Evolutionary conservation across 30 jellyfish, hydroid and myxozoan genomes (phyloP).

Genomic region (Hydractinia echinata): DNA sequence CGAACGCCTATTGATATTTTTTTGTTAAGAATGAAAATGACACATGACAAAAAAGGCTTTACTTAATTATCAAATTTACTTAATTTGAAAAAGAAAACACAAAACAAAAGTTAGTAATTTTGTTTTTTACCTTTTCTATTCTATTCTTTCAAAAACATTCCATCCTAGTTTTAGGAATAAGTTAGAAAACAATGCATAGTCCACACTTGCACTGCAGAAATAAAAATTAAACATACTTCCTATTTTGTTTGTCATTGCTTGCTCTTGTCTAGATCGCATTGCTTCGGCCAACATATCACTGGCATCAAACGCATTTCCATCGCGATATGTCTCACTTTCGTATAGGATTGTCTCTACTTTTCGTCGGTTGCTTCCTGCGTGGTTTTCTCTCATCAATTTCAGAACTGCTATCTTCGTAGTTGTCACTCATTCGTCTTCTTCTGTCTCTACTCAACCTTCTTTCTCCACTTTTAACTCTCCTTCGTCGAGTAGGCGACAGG

Average conservation of each 20-base stretch:
- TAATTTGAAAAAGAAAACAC: too few relatives aligned
- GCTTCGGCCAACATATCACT: conserved; percentile 30
- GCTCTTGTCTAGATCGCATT: conserved; percentile 35
- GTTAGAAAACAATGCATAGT: too few relatives aligned
- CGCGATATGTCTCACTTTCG: neutral
- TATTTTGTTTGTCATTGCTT: conserved; percentile 19
- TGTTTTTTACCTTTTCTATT: too few relatives aligned
- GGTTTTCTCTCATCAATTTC: neutral
- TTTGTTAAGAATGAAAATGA: too few relatives aligned
- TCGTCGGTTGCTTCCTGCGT: conserved; percentile 10
- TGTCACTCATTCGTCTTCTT: conserved; percentile 17
- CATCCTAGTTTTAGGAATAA: too few relatives aligned
- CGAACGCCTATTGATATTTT: too few relatives aligned
- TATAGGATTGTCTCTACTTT: neutral
- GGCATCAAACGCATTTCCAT: neutral
- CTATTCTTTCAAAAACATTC: too few relatives aligned
- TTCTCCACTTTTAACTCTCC: conserved; percentile 11
- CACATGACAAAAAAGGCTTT: too few relatives aligned
- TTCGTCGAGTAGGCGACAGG: neutral
- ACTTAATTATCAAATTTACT: too few relatives aligned
- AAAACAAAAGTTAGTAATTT: too few relatives aligned
- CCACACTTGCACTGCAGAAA: too few relatives aligned
- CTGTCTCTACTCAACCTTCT: conserved; percentile 22
- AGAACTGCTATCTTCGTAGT: conserved; percentile 29
- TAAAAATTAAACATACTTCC: conserved; percentile 15